Percentiles rank a stretch among this genome's conserved stretches.
These are phyloP conservation scores for Monochamus alternatus DNA, from an alignment of 2,888 invertebrate genomes.

Conservation along the genomic window DNA sequence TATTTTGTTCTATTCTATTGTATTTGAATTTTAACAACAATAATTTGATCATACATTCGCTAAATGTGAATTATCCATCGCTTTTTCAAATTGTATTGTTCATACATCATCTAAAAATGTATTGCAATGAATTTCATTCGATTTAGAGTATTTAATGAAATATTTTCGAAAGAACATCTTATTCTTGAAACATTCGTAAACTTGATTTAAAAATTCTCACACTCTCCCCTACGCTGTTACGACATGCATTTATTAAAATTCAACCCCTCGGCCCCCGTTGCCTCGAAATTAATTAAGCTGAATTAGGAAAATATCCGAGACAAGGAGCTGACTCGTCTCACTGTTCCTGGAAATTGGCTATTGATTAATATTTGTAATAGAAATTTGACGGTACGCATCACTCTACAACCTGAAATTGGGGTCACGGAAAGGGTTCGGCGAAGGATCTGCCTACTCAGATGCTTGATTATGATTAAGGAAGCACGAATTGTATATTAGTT, in stretches of 20 bases:
- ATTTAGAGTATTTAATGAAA: no score
- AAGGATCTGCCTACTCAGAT: not conserved
- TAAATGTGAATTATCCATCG: no score
- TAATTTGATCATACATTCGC: no score
- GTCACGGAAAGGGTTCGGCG: no score
- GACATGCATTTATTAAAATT: not conserved
- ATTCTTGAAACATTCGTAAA: no score
- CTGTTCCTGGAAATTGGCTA: slow-evolving; percentile 5
- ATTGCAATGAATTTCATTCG: no score
- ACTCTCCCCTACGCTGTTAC: not conserved
- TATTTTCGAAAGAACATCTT: no score
- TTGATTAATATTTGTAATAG: slow-evolving; percentile 8
- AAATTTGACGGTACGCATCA: not conserved
- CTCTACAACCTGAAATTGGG: not conserved
- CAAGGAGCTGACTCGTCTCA: not conserved
- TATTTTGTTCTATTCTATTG: no score
- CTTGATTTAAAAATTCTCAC: no score
- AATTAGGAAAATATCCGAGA: not conserved
- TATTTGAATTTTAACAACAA: no score
- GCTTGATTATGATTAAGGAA: not conserved
- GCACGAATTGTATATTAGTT: not conserved
- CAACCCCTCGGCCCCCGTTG: not conserved
- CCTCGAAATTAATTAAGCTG: slow-evolving; percentile 5
- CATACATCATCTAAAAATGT: no score
- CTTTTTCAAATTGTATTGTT: no score